These are phyloP conservation scores for Coptodon rendalli DNA, from an alignment of 2,113 vertebrate genomes.

Conservation along the genomic window DNA sequence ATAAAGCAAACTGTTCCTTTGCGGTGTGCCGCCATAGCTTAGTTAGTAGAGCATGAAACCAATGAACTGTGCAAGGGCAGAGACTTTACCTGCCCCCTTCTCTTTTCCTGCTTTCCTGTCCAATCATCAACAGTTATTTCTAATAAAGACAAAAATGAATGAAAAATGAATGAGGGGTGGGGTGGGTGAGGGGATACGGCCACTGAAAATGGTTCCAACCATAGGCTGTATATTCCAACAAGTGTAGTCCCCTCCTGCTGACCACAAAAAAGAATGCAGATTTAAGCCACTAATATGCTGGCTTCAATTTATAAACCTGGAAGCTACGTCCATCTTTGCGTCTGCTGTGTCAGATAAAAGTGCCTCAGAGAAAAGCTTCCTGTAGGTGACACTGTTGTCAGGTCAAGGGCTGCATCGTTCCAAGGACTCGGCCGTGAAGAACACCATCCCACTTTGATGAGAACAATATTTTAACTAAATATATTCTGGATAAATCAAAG, in stretches of 20 bases:
- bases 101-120: neutral
- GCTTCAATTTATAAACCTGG: rapidly evolving
- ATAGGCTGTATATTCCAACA: neutral
- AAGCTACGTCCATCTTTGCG: neutral
- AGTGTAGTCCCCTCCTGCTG: neutral
- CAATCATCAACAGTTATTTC: neutral
- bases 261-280: neutral
- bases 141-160: neutral
- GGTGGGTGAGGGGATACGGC: neutral
- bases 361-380: neutral
- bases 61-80: neutral
- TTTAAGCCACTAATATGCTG: neutral
- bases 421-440: neutral
- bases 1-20: neutral
- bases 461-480: neutral
- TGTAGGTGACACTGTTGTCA: neutral
- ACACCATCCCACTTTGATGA: neutral
- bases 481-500: neutral
- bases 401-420: neutral
- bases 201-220: neutral
- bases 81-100: neutral
- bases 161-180: rapidly evolving
- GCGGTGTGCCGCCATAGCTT: neutral
- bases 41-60: neutral
- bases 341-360: neutral